phyloP scores from a whole-genome alignment of 2,113 vertebrate species.

The Chiloscyllium plagiosum region DNA sequence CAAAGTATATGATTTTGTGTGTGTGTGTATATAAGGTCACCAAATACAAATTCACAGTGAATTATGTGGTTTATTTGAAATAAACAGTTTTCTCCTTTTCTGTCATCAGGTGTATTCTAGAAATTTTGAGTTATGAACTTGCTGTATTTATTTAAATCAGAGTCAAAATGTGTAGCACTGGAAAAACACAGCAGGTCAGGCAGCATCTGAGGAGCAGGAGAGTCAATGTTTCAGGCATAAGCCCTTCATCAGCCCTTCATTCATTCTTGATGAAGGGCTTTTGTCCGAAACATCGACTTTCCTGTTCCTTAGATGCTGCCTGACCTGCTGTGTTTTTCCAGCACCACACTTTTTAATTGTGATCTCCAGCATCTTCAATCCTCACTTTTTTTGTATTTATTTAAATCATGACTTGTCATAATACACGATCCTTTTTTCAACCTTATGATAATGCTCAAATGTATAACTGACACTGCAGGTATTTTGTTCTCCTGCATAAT shows the following conservation, averaged over 20 bases:
- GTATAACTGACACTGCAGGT: neutral
- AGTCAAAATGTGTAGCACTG: no score
- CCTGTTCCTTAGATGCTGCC: no score
- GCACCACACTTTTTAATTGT: no score
- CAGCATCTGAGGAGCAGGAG: no score
- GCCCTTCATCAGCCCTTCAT: no score
- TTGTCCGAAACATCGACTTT: no score
- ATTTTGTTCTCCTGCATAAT: neutral
- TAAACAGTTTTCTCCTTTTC: neutral
- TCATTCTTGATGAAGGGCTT: no score
- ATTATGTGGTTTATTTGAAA: neutral
- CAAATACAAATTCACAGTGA: neutral
- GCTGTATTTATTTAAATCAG: slow-evolving; percentile 11
- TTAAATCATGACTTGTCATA: neutral
- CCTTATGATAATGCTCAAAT: neutral
- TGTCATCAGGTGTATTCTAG: no score
- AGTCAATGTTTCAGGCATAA: no score
- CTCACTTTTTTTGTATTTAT: neutral
- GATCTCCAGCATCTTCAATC: no score
- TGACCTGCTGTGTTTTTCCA: no score
- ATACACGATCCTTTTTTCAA: neutral
- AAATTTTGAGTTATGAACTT: neutral
- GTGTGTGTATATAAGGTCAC: neutral
- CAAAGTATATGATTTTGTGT: neutral
- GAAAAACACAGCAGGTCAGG: no score